These are phyloP conservation scores for Molanna angustata DNA, from an alignment of 2,888 invertebrate species.

Conservation along the genomic window DNA sequence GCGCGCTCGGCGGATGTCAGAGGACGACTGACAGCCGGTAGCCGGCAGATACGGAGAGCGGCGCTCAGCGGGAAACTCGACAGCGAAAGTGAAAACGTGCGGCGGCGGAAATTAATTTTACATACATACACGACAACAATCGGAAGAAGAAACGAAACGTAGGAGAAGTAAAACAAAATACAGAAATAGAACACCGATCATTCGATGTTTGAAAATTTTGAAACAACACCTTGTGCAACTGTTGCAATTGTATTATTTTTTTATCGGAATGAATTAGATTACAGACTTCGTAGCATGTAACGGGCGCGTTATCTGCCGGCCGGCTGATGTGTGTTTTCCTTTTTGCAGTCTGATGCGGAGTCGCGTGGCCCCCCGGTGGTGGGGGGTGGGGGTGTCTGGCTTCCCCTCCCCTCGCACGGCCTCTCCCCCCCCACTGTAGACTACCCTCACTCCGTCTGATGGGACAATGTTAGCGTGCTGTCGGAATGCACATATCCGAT, in stretches of 20 bases:
- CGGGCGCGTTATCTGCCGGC: conserved; percentile 17
- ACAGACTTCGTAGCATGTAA: neutral
- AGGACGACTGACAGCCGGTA: conserved; percentile 12
- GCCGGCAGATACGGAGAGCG: no score
- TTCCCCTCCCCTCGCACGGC: conserved; percentile 13
- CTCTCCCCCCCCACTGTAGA: neutral
- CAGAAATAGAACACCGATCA: neutral
- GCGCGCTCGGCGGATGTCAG: conserved; percentile 11
- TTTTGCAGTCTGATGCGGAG: conserved; percentile 5
- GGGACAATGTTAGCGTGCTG: conserved; percentile 13
- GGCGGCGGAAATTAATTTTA: conserved; percentile 14
- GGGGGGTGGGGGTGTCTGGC: conserved; percentile 15
- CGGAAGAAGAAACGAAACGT: no score
- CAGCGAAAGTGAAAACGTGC: conserved; percentile 19
- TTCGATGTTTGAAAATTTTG: neutral
- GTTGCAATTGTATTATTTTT: no score
- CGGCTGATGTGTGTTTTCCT: conserved; percentile 20
- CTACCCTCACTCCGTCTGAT: neutral
- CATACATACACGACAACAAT: no score
- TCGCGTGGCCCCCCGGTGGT: conserved; percentile 2
- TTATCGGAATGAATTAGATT: neutral
- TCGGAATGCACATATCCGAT: conserved; percentile 5
- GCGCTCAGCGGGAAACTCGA: conserved; percentile 19
- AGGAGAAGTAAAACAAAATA: neutral
- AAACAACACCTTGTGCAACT: no score